Evolutionary conservation across 2,888 invertebrate species (phyloP).

Genomic region (Mesorhabditis sp.): DNA sequence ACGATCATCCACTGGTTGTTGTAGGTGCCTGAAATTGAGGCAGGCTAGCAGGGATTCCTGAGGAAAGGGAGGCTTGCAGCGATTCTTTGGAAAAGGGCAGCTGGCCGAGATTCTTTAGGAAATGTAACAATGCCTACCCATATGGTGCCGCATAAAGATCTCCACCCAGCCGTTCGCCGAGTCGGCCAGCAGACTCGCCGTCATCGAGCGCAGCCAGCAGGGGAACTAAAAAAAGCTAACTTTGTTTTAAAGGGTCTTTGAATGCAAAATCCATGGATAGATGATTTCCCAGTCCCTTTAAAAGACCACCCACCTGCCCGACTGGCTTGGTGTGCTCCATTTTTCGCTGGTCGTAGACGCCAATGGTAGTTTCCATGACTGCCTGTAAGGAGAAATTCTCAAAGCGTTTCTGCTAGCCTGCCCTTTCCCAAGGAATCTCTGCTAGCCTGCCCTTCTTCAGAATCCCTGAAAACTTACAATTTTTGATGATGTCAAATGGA

Average conservation of each 20-base stretch:
- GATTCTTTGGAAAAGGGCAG: neutral
- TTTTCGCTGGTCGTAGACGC: neutral
- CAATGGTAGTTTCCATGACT: neutral
- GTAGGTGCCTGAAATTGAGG: neutral
- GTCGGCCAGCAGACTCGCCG: neutral
- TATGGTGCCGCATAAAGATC: neutral
- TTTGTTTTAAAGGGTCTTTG: neutral
- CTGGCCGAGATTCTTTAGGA: neutral
- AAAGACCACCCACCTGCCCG: neutral
- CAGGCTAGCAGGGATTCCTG: neutral
- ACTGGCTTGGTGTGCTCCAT: neutral
- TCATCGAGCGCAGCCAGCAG: neutral
- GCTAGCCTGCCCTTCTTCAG: neutral
- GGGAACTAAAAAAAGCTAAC: neutral
- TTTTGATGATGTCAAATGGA: neutral
- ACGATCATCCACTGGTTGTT: conserved; percentile 6
- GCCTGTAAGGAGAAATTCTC: neutral
- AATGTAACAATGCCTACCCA: neutral
- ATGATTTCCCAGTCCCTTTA: too few species aligned
- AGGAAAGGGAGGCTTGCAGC: neutral
- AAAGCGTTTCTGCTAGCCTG: neutral
- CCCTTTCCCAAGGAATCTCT: neutral
- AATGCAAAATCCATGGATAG: too few species aligned
- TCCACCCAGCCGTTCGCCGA: neutral
- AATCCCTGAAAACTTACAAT: neutral